A percentile compares a stretch with the other conserved stretches of the same genome.
Conservation (phyloP, 2,888 invertebrate genomes). For the Leptinotarsa peninsularis region DNA sequence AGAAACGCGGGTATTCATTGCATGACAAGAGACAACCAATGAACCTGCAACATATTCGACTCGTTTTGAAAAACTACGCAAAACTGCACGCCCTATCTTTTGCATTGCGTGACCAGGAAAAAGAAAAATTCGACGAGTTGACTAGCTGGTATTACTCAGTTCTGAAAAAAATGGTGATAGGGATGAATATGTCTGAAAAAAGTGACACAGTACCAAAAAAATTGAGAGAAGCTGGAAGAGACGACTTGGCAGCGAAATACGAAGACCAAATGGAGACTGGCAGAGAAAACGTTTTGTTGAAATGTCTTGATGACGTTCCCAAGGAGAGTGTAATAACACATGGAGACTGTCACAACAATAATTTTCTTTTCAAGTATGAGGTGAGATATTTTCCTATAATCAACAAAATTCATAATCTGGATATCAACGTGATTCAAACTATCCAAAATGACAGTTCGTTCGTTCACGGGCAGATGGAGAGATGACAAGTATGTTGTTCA, state of each 20-base stretch:
- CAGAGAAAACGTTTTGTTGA: too few species aligned
- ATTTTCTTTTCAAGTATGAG: constrained; percentile 48
- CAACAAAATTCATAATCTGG: too few species aligned
- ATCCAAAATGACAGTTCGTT: too few species aligned
- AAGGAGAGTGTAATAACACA: constrained; percentile 43
- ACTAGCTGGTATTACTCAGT: background rate
- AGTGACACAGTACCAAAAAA: background rate
- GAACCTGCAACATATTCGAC: constrained; percentile 35
- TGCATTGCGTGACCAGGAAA: constrained; percentile 34
- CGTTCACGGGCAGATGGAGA: too few species aligned
- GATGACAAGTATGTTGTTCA: too few species aligned
- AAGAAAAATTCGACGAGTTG: constrained; percentile 25
- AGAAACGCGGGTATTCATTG: constrained; percentile 28
- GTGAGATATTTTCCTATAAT: constrained; percentile 24
- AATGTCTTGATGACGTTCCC: constrained; percentile 8
- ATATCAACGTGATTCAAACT: too few species aligned
- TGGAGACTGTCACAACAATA: constrained; percentile 49
- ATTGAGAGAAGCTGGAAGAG: background rate
- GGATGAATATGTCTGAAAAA: background rate
- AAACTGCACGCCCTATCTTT: constrained; percentile 13
- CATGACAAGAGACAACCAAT: constrained; percentile 31
- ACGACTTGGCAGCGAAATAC: background rate
- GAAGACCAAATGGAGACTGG: background rate
- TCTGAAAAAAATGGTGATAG: background rate
- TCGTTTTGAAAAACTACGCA: constrained; percentile 7